Evolutionary conservation across 2,113 vertebrate genomes (phyloP).

Genomic region (Campylomormyrus tamandua): DNA sequence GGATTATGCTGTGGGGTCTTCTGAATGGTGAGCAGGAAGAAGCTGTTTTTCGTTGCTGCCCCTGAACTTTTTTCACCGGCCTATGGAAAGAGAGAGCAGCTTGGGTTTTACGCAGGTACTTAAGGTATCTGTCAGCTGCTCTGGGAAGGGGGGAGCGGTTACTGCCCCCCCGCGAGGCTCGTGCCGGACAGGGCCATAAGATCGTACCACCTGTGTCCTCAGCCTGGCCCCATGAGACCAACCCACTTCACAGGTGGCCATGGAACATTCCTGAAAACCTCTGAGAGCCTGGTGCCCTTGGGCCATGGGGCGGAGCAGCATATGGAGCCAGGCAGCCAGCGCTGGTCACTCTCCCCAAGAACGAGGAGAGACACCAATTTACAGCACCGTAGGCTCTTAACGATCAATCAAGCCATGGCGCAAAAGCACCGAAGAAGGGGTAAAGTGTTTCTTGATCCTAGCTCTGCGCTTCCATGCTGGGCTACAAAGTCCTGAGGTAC

Average conservation of each 20-base stretch:
- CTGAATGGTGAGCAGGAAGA: background rate
- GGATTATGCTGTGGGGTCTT: background rate
- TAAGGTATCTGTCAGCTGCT: background rate
- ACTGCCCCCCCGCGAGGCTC: no score
- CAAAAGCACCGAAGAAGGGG: constrained; percentile 18
- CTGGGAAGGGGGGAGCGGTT: background rate
- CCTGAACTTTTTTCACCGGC: background rate
- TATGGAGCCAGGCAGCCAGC: background rate
- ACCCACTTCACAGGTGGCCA: background rate
- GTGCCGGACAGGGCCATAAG: background rate
- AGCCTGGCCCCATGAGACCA: background rate
- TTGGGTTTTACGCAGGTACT: background rate
- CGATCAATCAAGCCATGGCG: constrained; percentile 9
- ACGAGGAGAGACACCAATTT: background rate
- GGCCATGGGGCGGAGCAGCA: background rate
- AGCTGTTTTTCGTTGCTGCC: background rate
- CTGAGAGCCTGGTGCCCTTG: background rate
- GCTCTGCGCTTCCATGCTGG: background rate
- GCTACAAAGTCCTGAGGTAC: background rate
- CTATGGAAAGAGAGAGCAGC: background rate
- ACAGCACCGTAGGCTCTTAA: background rate
- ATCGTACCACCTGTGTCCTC: background rate
- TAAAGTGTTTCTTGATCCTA: background rate
- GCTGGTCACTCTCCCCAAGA: background rate
- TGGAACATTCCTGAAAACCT: background rate